Evolutionary conservation across 2,797 vertebrate species (phyloP), one percentile per base, ranked within the genome.

Genomic region (Buphagus erythrorhynchus): DNA sequence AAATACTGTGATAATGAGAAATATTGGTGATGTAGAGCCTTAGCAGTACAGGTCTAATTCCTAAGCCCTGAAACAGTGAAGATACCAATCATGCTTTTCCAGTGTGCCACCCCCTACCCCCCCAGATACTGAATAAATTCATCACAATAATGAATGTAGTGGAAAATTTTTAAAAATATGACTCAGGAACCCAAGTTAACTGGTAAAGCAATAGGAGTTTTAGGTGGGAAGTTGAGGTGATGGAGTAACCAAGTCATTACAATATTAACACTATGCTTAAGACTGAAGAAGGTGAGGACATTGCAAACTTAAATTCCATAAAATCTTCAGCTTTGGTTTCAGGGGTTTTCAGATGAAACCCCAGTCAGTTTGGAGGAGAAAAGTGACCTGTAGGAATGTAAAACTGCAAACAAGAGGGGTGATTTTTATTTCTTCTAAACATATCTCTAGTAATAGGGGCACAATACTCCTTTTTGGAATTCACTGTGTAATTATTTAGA

Each of bases 121-220:
- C 36, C 65, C 43, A 69, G 16, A 17, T 10, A 43, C 18, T 19
- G 16, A 78, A 17, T 22, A 61, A 80, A 68, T 43, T 10, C 1
- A 1, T 19, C 43, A 58, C 57, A 69, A 6, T 33, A 72, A 72
- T 29, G 3, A 86, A 31, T 8, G 3, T 4, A 20, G 20, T 6
- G 3, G 21, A 54, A 72, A 61, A 48, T 25, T 33, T 2, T 0
- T 24, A 74, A 48, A 42, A n/a, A 1, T 2, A 10, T 3, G 3
- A 33, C 20, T 84, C 8, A 1, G 31, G 16, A 86, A 58, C 43
- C 10, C 7, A 33, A 61, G 16, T 29, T 45, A 76, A 63, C 14
- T 75, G 21, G 40, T 36, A 40, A 69, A 73, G n/a, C 7, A 63
- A 88, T 11, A 31, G 11, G 10, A 52, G 0, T 61, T 86, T 49